A percentile compares a stretch with the other conserved stretches of the same genome.
Conservation (phyloP, 2,113 vertebrate species). For the Athene noctua region DNA sequence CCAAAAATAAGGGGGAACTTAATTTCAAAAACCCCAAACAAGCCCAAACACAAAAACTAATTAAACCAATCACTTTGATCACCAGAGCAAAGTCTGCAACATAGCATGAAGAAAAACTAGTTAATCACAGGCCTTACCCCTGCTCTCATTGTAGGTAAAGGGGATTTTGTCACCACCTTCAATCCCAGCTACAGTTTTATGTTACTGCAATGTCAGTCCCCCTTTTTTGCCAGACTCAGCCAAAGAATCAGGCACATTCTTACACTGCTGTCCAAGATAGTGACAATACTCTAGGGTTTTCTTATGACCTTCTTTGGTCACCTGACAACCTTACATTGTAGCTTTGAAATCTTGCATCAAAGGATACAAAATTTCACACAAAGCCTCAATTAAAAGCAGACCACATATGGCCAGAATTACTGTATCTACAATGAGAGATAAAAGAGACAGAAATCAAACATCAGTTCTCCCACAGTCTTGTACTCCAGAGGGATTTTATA, state of each 20-base stretch:
- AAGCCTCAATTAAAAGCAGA: constrained; percentile 42
- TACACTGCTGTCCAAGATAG: not conserved
- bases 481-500: not conserved
- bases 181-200: not conserved
- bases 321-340: not conserved
- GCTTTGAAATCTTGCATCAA: constrained; percentile 52
- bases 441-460: constrained; percentile 46
- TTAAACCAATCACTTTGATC: not conserved
- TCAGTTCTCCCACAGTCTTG: not conserved
- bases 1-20: not conserved
- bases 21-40: not conserved
- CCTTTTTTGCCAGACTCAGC: not conserved
- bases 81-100: not conserved
- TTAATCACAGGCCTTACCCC: not conserved
- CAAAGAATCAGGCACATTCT: not conserved
- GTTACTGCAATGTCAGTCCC: not conserved
- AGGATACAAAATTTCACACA: constrained; percentile 12
- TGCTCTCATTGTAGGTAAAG: not conserved
- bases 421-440: constrained; percentile 21
- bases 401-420: not conserved
- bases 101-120: not conserved
- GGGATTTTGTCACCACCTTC: not conserved
- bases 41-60: not conserved
- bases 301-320: not conserved
- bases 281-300: not conserved